A percentile compares a stretch with the other conserved stretches of the same genome.
Conservation (phyloP, 2,113 vertebrate species). For the Sialia sialis region DNA sequence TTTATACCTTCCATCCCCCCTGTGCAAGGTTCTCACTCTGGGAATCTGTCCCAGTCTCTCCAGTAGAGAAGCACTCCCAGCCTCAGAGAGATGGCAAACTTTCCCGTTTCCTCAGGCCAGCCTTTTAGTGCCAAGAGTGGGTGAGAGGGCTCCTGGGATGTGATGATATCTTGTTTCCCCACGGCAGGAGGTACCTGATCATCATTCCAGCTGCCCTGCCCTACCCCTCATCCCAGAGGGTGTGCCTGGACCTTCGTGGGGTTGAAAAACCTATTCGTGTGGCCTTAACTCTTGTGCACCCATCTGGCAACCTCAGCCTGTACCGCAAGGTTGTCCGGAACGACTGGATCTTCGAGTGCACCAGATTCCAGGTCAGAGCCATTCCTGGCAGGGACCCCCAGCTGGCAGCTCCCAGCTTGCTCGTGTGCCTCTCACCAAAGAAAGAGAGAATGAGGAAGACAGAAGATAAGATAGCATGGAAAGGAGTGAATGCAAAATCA, state of each 20-base stretch:
- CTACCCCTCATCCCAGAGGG: conserved; percentile 58
- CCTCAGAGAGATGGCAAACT: neutral
- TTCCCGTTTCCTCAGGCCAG: neutral
- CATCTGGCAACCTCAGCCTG: conserved; percentile 39
- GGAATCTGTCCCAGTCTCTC: neutral
- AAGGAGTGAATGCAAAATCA: neutral
- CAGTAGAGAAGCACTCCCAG: neutral
- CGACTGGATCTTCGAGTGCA: conserved; percentile 27
- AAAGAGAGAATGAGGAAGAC: neutral
- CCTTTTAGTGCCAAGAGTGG: neutral
- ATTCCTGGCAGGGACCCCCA: neutral
- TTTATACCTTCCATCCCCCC: neutral
- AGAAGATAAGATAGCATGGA: neutral
- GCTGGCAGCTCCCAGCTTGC: neutral
- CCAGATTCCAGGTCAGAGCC: conserved; percentile 32
- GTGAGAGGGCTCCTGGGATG: neutral
- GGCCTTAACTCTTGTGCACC: conserved; percentile 6
- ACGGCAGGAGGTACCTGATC: conserved; percentile 62
- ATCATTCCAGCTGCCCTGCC: conserved; percentile 48
- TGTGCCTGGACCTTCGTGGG: conserved; percentile 62
- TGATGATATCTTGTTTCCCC: neutral
- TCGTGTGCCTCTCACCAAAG: neutral
- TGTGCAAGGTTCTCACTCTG: neutral
- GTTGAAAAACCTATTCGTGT: conserved; percentile 39
- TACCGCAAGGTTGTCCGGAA: conserved; percentile 27